Percentiles rank a stretch among this genome's conserved stretches.
Evolutionary conservation across 2,888 invertebrate genomes (phyloP).

Genomic region (Labia minor): DNA sequence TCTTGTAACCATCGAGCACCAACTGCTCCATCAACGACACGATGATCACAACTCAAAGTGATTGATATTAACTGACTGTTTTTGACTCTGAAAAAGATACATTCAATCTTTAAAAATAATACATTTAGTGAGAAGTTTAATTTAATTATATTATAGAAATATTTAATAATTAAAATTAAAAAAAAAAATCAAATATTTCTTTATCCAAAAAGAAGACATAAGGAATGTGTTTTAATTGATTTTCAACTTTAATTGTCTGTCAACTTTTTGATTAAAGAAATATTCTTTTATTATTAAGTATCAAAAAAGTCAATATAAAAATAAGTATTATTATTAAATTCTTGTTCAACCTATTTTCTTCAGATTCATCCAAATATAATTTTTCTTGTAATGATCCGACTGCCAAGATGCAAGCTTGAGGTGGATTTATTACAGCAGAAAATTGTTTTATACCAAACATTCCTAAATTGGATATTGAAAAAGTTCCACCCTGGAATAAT

Average conservation of each 20-base stretch:
- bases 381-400: constrained; percentile 70
- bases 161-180: constrained; percentile 5
- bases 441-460: constrained; percentile 88
- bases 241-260: too few species aligned
- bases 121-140: too few species aligned
- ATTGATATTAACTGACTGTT: constrained; percentile 70
- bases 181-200: too few species aligned
- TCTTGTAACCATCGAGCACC: constrained; percentile 92
- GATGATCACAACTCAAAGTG: constrained; percentile 92
- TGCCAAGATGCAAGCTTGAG: constrained; percentile 88
- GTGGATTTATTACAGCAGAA: constrained; percentile 90
- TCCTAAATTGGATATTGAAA: constrained; percentile 88
- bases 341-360: background rate
- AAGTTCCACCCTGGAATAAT: constrained; percentile 66
- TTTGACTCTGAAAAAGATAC: constrained; percentile 50
- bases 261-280: too few species aligned
- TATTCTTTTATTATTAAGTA: constrained; percentile 17
- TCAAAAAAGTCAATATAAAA: background rate
- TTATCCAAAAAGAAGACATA: too few species aligned
- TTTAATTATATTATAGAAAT: too few species aligned
- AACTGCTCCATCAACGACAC: constrained; percentile 95
- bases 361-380: constrained; percentile 26
- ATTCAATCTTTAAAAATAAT: too few species aligned
- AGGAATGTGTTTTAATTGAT: too few species aligned
- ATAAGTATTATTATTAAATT: background rate